Base-by-base conservation (phyloP, 2,113 vertebrate genomes). In the Desmodus rotundus region DNA sequence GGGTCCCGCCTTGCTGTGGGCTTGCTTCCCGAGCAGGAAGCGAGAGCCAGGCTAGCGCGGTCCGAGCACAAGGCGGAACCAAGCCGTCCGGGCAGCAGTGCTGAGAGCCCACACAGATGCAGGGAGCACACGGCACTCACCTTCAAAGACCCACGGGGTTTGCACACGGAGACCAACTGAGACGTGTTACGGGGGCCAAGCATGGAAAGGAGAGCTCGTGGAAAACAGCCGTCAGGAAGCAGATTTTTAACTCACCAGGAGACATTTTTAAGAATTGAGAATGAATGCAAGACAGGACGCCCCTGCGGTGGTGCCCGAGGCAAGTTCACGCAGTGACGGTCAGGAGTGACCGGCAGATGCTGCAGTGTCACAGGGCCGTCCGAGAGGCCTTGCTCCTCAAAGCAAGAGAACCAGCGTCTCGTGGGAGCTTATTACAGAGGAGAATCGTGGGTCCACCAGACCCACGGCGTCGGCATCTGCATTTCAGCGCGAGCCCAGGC, bases 261-360 rank as follows among this genome's bases (percentile, higher is more conserved):
- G 63, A n/a, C 3, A 31, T 43, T 8, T 65, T 56, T 56, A 28
- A n/a, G 65, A 22, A 50, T 2, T 4, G 45, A 58, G 38, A 38
- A 19, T 38, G 33, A 8, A 24, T 52, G 38, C n/a, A 38, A 33
- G 50, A 4, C 2, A 26, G 54, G 47, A 24, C 10, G 47, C 20
- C 2, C 4, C 8, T 10, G 19, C 16, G 9, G 28, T 58, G 16
- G 80, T 22, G 33, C 10, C 65, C 36, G 2, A 17, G 56, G 15
- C 17, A 31, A 1, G 13, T 17, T 22, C 61, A 0, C 1, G 1
- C 9, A 22, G 73, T 61, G 3, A 15, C 0, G 0, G 58, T 8
- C 61, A 38, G 78, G 54, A n/a, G 26, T 31, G 5, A 9, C 0
- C 15, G 2, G 15, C 63, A 8, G 28, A 11, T 1, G 11, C 24